Percentiles rank a stretch among this genome's conserved stretches.
These are phyloP conservation scores for Peromyscus melanophrys DNA, from an alignment of 2,797 vertebrate species.

Conservation along the genomic window DNA sequence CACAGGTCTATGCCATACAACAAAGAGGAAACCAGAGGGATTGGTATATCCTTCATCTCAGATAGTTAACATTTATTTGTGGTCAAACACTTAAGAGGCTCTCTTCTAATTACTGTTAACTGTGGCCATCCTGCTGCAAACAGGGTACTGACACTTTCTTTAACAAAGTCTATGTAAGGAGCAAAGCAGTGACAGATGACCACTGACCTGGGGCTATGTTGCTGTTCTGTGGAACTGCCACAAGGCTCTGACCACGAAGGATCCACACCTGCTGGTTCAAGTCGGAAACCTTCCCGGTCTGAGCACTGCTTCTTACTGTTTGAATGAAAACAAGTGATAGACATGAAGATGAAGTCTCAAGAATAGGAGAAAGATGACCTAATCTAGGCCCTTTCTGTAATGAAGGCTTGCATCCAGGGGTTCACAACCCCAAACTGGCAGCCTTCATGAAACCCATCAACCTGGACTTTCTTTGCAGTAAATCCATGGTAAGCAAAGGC, in stretches of 20 bases:
- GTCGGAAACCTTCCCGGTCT: background rate
- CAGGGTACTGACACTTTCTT: background rate
- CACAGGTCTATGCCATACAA: background rate
- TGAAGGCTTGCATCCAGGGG: background rate
- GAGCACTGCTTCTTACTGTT: rapidly evolving
- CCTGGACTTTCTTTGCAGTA: background rate
- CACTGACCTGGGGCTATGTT: background rate
- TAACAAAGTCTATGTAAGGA: background rate
- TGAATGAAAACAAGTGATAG: background rate
- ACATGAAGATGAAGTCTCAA: background rate
- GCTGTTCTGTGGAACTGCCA: background rate
- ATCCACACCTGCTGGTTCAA: conserved; percentile 69
- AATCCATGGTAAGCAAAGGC: background rate
- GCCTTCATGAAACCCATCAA: background rate
- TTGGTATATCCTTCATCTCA: background rate
- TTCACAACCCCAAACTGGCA: background rate
- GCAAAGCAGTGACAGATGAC: background rate
- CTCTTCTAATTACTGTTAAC: background rate
- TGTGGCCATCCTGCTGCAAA: background rate
- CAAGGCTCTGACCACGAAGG: conserved; percentile 28
- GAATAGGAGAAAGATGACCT: background rate
- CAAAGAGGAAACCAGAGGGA: background rate
- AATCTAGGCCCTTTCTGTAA: background rate
- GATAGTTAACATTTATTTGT: background rate
- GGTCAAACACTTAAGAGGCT: background rate